phyloP scores from a whole-genome alignment of 1,140 invertebrate genomes.

The Trichonephila clavipes region DNA sequence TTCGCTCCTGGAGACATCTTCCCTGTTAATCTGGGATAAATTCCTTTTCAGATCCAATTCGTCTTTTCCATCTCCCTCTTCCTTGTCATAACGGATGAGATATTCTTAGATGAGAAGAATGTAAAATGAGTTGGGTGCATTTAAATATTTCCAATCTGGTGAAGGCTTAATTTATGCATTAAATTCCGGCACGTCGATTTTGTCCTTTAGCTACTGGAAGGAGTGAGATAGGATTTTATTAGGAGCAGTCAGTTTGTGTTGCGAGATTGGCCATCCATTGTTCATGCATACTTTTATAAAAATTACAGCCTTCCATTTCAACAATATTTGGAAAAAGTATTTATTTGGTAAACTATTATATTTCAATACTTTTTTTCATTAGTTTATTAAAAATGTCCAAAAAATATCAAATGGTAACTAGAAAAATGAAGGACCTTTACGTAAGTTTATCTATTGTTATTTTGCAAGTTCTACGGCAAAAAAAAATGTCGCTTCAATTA shows the following conservation, averaged over 20 bases:
- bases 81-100: background rate
- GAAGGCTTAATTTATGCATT: conserved; percentile 37
- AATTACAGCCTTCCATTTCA: background rate
- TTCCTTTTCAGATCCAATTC: background rate
- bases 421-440: no score
- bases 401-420: no score
- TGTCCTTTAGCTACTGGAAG: background rate
- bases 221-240: background rate
- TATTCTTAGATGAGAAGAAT: background rate
- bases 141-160: conserved; percentile 52
- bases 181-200: background rate
- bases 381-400: no score
- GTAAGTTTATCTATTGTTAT: no score
- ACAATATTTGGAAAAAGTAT: background rate
- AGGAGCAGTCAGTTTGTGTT: background rate
- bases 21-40: background rate
- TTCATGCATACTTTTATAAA: background rate
- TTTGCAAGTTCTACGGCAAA: no score
- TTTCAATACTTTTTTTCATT: no score
- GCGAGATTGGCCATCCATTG: background rate
- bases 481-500: no score
- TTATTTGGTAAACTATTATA: no score
- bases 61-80: background rate
- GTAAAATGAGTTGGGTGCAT: background rate
- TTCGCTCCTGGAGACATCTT: background rate